These are phyloP conservation scores for Plestiodon gilberti DNA, from an alignment of 2,113 vertebrate genomes.

Conservation along the genomic window DNA sequence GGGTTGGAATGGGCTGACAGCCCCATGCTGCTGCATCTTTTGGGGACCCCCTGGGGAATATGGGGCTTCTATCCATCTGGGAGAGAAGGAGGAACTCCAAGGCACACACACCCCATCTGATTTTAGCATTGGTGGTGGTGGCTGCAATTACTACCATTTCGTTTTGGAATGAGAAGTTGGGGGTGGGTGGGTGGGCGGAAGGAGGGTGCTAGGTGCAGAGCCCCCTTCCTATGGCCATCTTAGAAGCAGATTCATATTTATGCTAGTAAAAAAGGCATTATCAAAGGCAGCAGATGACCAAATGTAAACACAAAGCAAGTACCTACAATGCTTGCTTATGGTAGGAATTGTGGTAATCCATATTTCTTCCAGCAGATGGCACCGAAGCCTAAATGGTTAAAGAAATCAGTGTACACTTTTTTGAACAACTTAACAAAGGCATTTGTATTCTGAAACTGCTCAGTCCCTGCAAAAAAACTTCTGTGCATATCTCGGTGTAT, in stretches of 20 bases:
- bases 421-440: background rate
- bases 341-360: background rate
- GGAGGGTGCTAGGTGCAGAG: too few species aligned
- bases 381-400: conserved; percentile 14
- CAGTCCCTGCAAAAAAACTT: background rate
- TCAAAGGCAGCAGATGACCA: background rate
- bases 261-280: background rate
- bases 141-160: too few species aligned
- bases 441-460: background rate
- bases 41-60: too few species aligned
- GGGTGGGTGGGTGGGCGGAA: too few species aligned
- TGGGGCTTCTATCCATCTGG: too few species aligned
- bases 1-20: too few species aligned
- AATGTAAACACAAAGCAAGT: background rate
- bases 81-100: too few species aligned
- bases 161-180: too few species aligned
- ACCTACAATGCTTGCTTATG: background rate
- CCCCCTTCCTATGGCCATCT: too few species aligned
- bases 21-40: too few species aligned
- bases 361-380: conserved; percentile 49
- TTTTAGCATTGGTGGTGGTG: too few species aligned
- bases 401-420: background rate
- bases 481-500: background rate
- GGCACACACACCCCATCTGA: too few species aligned
- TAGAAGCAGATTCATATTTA: background rate